Evolutionary conservation across 2,113 vertebrate genomes (phyloP).

Genomic region (Scomber colias): DNA sequence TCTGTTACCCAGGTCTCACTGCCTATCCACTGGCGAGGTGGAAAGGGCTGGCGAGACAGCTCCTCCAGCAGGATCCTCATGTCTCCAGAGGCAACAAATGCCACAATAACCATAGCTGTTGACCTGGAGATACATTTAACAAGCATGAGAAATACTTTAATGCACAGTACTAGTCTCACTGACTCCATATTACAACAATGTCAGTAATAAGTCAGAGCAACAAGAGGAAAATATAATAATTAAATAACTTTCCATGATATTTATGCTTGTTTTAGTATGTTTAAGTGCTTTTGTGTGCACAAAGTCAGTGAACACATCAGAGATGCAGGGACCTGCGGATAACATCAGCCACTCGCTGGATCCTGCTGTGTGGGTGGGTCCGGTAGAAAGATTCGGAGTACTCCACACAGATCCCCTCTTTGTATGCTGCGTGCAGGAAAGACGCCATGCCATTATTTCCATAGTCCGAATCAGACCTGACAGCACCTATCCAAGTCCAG

Average conservation of each 20-base stretch:
- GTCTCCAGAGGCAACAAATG: conserved; percentile 71
- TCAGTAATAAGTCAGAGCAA: too few species aligned
- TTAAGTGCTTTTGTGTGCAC: neutral
- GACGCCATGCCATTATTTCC: conserved; percentile 80
- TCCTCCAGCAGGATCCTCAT: conserved; percentile 73
- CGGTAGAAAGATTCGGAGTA: conserved; percentile 76
- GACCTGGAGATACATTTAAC: conserved; percentile 52
- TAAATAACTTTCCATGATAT: neutral
- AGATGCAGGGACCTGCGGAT: conserved; percentile 69
- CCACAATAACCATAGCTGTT: conserved; percentile 77
- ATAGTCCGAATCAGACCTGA: conserved; percentile 83
- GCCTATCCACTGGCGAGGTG: conserved; percentile 80
- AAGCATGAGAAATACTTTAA: too few species aligned
- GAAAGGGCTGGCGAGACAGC: conserved; percentile 50
- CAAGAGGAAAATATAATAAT: neutral
- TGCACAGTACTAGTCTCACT: too few species aligned
- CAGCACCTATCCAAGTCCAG: conserved; percentile 85
- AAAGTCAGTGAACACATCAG: neutral
- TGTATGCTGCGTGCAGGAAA: conserved; percentile 70
- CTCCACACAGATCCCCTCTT: conserved; percentile 81
- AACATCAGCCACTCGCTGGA: conserved; percentile 73
- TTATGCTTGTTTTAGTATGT: too few species aligned
- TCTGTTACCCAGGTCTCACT: conserved; percentile 80
- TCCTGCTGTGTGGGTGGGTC: conserved; percentile 59
- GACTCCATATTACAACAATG: too few species aligned